phyloP scores from a whole-genome alignment of 2,797 vertebrate genomes.

The Bradypodion pumilum region DNA sequence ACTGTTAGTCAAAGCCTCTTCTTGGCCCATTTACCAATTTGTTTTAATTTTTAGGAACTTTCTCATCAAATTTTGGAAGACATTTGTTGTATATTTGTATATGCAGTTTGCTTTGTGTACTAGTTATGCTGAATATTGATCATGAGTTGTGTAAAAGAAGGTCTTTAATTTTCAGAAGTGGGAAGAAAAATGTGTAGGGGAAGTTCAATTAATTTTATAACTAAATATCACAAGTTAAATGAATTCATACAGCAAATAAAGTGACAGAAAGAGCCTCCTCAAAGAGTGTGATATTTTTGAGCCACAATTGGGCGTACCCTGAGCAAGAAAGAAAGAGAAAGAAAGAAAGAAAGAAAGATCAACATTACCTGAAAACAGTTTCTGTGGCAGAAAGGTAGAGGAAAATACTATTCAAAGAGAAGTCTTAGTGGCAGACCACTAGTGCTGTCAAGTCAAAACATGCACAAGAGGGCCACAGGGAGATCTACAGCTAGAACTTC shows the following conservation, averaged over 20 bases:
- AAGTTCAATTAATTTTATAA: background rate
- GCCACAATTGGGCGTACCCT: too few species aligned
- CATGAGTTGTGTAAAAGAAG: background rate
- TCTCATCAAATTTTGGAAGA: background rate
- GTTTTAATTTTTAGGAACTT: background rate
- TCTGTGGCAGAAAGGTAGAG: background rate
- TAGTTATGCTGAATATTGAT: background rate
- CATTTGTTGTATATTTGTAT: background rate
- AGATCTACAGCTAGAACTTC: conserved; percentile 15
- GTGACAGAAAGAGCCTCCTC: too few species aligned
- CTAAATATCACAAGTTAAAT: background rate
- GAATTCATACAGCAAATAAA: background rate
- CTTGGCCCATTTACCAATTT: background rate
- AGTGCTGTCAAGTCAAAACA: background rate
- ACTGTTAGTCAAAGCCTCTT: too few species aligned
- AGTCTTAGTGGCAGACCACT: background rate
- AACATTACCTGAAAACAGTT: fast-evolving
- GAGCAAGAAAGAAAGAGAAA: background rate
- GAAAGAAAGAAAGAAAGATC: background rate
- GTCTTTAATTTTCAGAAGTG: background rate
- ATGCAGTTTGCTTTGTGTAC: background rate
- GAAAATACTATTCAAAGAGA: background rate
- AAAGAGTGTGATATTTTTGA: too few species aligned
- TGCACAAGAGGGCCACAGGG: background rate
- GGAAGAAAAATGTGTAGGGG: background rate